Base-by-base conservation (phyloP, 2,888 invertebrate species). In the Eupithecia exiguata region DNA sequence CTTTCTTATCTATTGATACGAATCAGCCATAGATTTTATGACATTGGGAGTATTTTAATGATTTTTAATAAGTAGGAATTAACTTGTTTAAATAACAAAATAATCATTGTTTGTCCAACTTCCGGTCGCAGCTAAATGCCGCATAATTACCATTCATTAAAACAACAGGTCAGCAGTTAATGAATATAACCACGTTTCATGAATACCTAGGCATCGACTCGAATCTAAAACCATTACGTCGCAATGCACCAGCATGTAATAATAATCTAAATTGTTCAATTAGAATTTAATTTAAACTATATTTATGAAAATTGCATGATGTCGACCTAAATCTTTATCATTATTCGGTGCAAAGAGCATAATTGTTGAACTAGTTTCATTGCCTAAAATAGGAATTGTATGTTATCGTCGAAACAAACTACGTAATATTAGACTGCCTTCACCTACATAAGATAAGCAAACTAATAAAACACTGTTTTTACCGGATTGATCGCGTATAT, bases 261-360 rank as follows among this genome's bases (percentile, higher is more conserved):
- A 58, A 77, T 81, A 80, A 84, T 84, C 80, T 79, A 68, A 78
- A 85, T 81, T 83, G 79, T 78, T 80, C 80, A 84, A 85, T 82
- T 83, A 77, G 82, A n/a, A n/a, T n/a, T n/a, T 79, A 79, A 82
- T 74, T 84, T 82, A 74, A 83, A 82, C 81, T n/a, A 78, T 79
- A 78, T 81, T 80, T 82, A 82, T 85, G 84, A 84, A 87, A 86
- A 87, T 85, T 86, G 90, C 90, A 89, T 85, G 88, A 87, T 82
- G 82, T 81, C 82, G 87, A 86, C 88, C 88, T 85, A 86, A 79
- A 84, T 88, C 70, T 78, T 86, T 87, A 88, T 90, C 86, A 84
- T 77, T 75, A 81, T 80, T 72, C 77, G 84, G 87, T 84, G 84
- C 86, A 89, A 89, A 89, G 87, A 88, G 89, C 86, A 88, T 81